Percentiles rank a stretch among this genome's conserved stretches.
Conservation (phyloP, 1,140 invertebrate genomes). For the Drosophila sechellia region DNA sequence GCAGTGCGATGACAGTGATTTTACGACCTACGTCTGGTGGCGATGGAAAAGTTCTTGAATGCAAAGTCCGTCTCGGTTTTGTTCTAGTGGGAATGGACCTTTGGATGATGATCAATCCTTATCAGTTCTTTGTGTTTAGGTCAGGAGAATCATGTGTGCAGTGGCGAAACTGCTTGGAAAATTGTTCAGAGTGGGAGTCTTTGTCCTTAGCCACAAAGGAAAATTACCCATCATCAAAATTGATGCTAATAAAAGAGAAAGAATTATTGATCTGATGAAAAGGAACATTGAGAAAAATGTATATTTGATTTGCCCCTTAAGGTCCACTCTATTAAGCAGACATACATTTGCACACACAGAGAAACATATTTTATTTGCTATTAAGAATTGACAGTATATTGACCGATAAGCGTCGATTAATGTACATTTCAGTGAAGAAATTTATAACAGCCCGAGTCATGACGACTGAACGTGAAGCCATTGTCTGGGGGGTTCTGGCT, state of each 20-base stretch:
- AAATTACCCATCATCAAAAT: too few relatives aligned
- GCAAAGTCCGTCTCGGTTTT: slow-evolving; percentile 30
- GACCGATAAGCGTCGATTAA: slow-evolving; percentile 43
- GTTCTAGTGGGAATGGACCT: slow-evolving; percentile 20
- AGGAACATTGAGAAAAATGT: too few relatives aligned
- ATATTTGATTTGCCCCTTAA: not conserved
- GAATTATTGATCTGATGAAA: too few relatives aligned
- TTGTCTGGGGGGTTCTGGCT: slow-evolving; percentile 21
- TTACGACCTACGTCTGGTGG: slow-evolving; percentile 4
- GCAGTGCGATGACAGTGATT: slow-evolving; percentile 1
- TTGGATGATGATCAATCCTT: slow-evolving; percentile 23
- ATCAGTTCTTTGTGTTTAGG: slow-evolving; percentile 50
- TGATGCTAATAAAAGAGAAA: too few relatives aligned
- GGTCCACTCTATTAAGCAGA: not conserved
- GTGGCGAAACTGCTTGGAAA: slow-evolving; percentile 17
- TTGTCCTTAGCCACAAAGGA: not conserved
- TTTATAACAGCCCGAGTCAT: slow-evolving; percentile 30
- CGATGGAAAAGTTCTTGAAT: slow-evolving; percentile 23
- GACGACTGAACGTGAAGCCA: slow-evolving; percentile 33
- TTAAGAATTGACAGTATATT: slow-evolving; percentile 40
- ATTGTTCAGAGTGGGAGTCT: slow-evolving; percentile 2
- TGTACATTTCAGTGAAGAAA: slow-evolving; percentile 32
- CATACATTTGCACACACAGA: not conserved
- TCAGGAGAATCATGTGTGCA: slow-evolving; percentile 19
- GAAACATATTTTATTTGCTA: slow-evolving; percentile 10